These are phyloP conservation scores for Anoura caudifer DNA, from an alignment of 2,113 vertebrate species.

Conservation along the genomic window DNA sequence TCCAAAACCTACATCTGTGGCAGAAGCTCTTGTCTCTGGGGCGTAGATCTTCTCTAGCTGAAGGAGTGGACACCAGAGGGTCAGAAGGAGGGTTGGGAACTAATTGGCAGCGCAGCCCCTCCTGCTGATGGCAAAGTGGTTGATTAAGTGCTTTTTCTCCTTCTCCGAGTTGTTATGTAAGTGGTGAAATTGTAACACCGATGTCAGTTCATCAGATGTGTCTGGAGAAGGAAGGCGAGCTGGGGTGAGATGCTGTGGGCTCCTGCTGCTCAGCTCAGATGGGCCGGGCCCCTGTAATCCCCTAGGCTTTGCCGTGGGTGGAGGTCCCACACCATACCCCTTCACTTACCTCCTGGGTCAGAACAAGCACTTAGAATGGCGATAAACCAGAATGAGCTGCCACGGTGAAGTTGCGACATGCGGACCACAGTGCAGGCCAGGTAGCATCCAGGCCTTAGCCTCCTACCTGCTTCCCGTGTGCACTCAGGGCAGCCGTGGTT, in stretches of 20 bases:
- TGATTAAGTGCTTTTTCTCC: constrained; percentile 79
- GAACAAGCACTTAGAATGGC: background rate
- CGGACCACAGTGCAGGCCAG: background rate
- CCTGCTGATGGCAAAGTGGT: constrained; percentile 66
- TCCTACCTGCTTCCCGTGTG: background rate
- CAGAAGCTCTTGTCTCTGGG: constrained; percentile 54
- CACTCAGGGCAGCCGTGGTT: too few relatives aligned
- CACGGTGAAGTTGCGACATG: background rate
- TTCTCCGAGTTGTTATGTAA: constrained; percentile 61
- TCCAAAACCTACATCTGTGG: constrained; percentile 69
- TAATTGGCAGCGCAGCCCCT: constrained; percentile 50
- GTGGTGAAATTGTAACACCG: constrained; percentile 62
- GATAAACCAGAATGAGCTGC: background rate
- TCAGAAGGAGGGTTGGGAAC: constrained; percentile 43
- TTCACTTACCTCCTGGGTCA: background rate
- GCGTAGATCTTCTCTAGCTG: constrained; percentile 66
- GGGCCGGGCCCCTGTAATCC: background rate
- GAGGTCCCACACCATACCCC: fast-evolving
- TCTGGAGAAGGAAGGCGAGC: background rate
- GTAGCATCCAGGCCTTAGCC: fast-evolving
- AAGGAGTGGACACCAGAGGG: background rate
- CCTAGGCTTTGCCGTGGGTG: fast-evolving
- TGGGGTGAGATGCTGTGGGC: fast-evolving
- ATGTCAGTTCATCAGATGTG: constrained; percentile 32
- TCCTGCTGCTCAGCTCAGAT: fast-evolving